Conservation (phyloP, 2,888 invertebrate genomes). For the Cheilosia grossa region DNA sequence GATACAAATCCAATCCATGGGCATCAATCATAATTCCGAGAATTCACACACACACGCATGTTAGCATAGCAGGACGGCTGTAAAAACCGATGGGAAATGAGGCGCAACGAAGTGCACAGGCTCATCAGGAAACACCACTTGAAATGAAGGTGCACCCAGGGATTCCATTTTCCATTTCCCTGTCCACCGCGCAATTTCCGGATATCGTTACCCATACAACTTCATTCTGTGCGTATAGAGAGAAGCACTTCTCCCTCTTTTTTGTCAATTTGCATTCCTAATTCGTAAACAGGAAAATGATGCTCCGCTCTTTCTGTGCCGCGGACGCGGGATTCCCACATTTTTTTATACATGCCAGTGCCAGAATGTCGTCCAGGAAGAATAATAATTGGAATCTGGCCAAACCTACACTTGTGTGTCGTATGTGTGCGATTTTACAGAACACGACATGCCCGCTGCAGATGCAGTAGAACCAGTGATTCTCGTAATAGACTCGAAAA, state of each 20-base stretch:
- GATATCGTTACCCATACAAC: conserved; percentile 28
- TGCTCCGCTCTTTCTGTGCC: conserved; percentile 37
- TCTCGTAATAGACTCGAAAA: conserved; percentile 64
- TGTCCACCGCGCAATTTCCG: conserved; percentile 49
- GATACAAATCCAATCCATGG: background rate
- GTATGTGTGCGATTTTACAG: conserved; percentile 22
- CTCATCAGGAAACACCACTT: conserved; percentile 52
- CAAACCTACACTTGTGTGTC: conserved; percentile 48
- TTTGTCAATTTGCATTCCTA: conserved; percentile 61
- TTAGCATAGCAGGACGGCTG: background rate
- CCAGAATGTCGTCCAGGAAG: conserved; percentile 55
- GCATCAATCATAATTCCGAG: conserved; percentile 45
- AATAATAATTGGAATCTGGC: conserved; percentile 64
- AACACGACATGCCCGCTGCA: conserved; percentile 32
- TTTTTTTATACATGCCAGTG: conserved; percentile 62
- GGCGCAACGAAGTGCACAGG: conserved; percentile 38
- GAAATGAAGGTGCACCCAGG: conserved; percentile 48
- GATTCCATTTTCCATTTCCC: conserved; percentile 32
- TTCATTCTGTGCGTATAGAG: conserved; percentile 22
- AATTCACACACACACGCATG: background rate
- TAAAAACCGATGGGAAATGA: conserved; percentile 23
- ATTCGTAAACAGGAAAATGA: conserved; percentile 65
- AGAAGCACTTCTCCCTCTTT: background rate
- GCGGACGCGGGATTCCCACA: conserved; percentile 67
- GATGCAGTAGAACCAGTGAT: conserved; percentile 40